phyloP scores from a whole-genome alignment of 1,140 invertebrate species.

The Luehdorfia chinensis region DNA sequence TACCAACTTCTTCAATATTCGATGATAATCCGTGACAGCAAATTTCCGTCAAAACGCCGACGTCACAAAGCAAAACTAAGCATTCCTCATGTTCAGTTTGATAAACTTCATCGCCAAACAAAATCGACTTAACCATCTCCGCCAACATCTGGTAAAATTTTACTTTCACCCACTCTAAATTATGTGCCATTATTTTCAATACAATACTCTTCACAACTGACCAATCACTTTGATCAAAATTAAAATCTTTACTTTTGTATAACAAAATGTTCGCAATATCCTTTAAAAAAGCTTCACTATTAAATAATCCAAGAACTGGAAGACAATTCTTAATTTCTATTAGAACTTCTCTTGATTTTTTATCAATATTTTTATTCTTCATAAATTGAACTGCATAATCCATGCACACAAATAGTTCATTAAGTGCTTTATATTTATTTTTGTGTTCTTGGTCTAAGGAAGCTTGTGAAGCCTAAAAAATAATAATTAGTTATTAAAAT shows the following conservation, averaged over 20 bases:
- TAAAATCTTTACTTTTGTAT: slow-evolving; percentile 49
- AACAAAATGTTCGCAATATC: slow-evolving; percentile 60
- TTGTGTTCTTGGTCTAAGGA: slow-evolving; percentile 56
- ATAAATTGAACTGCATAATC: slow-evolving; percentile 65
- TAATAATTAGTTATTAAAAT: too few species aligned
- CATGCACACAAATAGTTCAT: slow-evolving; percentile 70
- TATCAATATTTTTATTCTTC: slow-evolving; percentile 44
- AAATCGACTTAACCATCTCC: slow-evolving; percentile 47
- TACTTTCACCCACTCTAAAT: slow-evolving; percentile 47
- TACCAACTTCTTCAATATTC: slow-evolving; percentile 50
- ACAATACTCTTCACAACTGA: slow-evolving; percentile 57
- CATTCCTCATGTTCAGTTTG: slow-evolving; percentile 50
- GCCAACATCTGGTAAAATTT: slow-evolving; percentile 50
- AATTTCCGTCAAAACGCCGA: slow-evolving; percentile 80
- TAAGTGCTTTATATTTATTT: slow-evolving; percentile 68
- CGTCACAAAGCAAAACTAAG: slow-evolving; percentile 75
- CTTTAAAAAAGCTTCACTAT: slow-evolving; percentile 61
- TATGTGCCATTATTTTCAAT: slow-evolving; percentile 70
- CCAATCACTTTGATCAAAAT: slow-evolving; percentile 52
- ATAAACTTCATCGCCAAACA: slow-evolving; percentile 50
- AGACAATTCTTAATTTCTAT: slow-evolving; percentile 60
- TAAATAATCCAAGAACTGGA: slow-evolving; percentile 72
- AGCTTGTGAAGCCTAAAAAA: slow-evolving; percentile 47
- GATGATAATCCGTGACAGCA: slow-evolving; percentile 79
- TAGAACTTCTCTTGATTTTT: slow-evolving; percentile 47